phyloP scores from a whole-genome alignment of 2,113 vertebrate species.

The Gracilinanus agilis region DNA sequence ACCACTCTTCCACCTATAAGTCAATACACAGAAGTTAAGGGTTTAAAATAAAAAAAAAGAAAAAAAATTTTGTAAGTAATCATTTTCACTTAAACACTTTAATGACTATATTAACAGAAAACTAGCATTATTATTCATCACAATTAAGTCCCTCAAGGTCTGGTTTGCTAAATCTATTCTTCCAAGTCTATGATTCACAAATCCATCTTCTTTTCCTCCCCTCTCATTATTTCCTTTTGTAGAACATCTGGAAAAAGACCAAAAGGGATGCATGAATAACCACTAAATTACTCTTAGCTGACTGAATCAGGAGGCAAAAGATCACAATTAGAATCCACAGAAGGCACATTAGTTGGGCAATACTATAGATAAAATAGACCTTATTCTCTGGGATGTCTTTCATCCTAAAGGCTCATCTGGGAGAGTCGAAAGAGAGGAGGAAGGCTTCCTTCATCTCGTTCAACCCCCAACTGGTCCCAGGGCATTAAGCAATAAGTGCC shows the following conservation, averaged over 20 bases:
- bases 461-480: not conserved
- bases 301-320: constrained; percentile 44
- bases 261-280: constrained; percentile 51
- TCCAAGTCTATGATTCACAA: constrained; percentile 37
- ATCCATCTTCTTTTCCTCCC: constrained; percentile 46
- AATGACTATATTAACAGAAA: constrained; percentile 13
- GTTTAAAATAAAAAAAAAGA: no score
- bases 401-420: constrained; percentile 23
- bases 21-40: no score
- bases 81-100: constrained; percentile 26
- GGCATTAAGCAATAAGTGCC: not conserved
- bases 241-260: constrained; percentile 66
- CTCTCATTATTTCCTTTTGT: constrained; percentile 66
- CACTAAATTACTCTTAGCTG: constrained; percentile 71
- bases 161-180: constrained; percentile 47
- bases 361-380: constrained; percentile 35
- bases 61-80: not conserved
- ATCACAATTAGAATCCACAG: constrained; percentile 65
- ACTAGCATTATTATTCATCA: not conserved
- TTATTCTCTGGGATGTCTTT: constrained; percentile 40
- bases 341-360: constrained; percentile 47
- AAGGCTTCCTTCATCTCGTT: constrained; percentile 24
- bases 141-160: constrained; percentile 36
- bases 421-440: constrained; percentile 37
- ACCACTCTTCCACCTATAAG: no score